Evolutionary conservation across 2,797 vertebrate species (phyloP).

Genomic region (Chromis chromis): DNA sequence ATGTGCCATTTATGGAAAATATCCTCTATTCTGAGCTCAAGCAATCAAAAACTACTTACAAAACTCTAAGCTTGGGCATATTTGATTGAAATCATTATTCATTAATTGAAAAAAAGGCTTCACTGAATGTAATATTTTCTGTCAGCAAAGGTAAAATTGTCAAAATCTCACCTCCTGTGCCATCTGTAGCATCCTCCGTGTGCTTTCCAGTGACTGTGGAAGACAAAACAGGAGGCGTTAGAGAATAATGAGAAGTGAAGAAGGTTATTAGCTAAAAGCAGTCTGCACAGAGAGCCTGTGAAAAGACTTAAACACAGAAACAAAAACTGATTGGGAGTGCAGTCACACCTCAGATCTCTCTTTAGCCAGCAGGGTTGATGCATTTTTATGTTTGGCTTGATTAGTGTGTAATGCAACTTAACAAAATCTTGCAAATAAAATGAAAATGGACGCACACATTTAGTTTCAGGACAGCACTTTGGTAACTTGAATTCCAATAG

Average conservation of each 20-base stretch:
- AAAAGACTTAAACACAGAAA: not conserved
- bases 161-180: conserved; percentile 92
- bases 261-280: conserved; percentile 6
- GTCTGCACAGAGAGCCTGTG: not conserved
- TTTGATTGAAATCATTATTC: not conserved
- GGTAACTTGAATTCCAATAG: not conserved
- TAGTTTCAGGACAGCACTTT: not conserved
- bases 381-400: not conserved
- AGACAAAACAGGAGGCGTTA: conserved; percentile 12
- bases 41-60: not conserved
- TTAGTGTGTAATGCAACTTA: not conserved
- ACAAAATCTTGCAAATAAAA: not conserved
- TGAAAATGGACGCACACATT: not conserved
- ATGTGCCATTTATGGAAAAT: not conserved
- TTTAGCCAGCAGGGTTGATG: not conserved
- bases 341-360: not conserved
- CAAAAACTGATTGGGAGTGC: not conserved
- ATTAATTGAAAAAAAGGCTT: not conserved
- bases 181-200: conserved; percentile 93
- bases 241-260: not conserved
- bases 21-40: not conserved
- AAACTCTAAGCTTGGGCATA: not conserved
- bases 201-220: conserved; percentile 95
- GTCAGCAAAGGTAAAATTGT: conserved; percentile 4
- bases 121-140: not conserved